Evolutionary conservation across 2,888 invertebrate genomes (phyloP).

Genomic region (Carcina quercana): DNA sequence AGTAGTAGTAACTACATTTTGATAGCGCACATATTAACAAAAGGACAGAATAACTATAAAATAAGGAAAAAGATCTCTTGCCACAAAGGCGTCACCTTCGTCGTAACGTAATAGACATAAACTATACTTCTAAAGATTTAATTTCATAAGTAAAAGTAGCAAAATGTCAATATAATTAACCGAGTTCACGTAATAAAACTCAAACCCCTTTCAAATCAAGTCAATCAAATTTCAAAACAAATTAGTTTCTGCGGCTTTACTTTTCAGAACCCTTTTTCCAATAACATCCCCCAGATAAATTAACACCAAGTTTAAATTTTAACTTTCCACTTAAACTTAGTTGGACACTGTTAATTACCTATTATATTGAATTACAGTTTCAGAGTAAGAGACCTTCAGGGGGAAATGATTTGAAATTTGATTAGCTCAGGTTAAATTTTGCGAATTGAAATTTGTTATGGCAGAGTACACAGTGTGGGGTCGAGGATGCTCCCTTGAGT

Average conservation of each 20-base stretch:
- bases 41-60: no score
- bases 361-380: constrained; percentile 22
- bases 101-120: no score
- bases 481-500: constrained; percentile 6
- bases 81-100: no score
- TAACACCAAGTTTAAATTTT: constrained; percentile 18
- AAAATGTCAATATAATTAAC: no score
- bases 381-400: constrained; percentile 13
- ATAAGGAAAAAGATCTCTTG: no score
- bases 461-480: constrained; percentile 10
- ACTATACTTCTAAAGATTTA: no score
- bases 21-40: no score
- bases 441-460: constrained; percentile 13
- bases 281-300: constrained; percentile 17
- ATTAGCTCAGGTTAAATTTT: constrained; percentile 9
- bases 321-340: constrained; percentile 19
- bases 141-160: no score
- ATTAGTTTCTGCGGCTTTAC: constrained; percentile 11
- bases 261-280: constrained; percentile 18
- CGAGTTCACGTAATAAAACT: no score
- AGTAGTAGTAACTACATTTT: no score
- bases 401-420: constrained; percentile 7
- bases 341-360: constrained; percentile 23
- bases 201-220: constrained; percentile 10
- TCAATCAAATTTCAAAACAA: constrained; percentile 17